Base-by-base conservation (phyloP, 1,140 invertebrate species). In the Drosophila aff. region DNA sequence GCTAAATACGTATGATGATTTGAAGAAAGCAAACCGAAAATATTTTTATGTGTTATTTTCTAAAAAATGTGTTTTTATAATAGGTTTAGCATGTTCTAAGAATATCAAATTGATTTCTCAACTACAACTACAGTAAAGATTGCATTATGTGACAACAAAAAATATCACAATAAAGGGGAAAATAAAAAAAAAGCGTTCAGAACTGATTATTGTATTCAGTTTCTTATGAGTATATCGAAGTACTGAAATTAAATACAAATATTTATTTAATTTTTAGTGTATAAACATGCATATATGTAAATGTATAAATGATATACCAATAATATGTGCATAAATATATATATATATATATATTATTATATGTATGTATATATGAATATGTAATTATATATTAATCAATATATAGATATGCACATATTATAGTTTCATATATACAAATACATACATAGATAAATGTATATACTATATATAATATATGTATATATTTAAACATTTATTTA, bases 51-150 rank as follows among this genome's bases (percentile, higher is more conserved):
- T 65, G 60, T 52, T 57, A 53, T 73, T 73, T 72, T 72, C n/a
- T 53, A 40, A 46, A 44, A 87, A 74, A 71, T 69, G 67, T 75
- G 74, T 64, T 77, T 86, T 87, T 64, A 87, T 69, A 87, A 82
- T 87, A 87, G 83, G 52, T 86, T 86, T 71, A 75, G 73, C 80
- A 61, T 80, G 73, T 58, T 77, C 83, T 87, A 87, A 64, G 77
- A 87, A 87, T 87, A 87, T 72, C 40, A 43, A 16, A 18, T 61
- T 26, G 21, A 62, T 13, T 33, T 40, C 31, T 44, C 38, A 46
- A 33, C 18, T 67, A 67, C 62, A 44, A 28, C 36, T 33, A 60
- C 40, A 76, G 69, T 65, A 63, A 63, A 62, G 8, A 38, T 15
- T 55, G 15, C 8, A 8, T 21, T 36, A 55, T n/a, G 31, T 55